Evolutionary conservation across 2,888 invertebrate genomes (phyloP), one percentile per base, ranked within the genome.

Genomic region (Trichopoda pennipes): DNA sequence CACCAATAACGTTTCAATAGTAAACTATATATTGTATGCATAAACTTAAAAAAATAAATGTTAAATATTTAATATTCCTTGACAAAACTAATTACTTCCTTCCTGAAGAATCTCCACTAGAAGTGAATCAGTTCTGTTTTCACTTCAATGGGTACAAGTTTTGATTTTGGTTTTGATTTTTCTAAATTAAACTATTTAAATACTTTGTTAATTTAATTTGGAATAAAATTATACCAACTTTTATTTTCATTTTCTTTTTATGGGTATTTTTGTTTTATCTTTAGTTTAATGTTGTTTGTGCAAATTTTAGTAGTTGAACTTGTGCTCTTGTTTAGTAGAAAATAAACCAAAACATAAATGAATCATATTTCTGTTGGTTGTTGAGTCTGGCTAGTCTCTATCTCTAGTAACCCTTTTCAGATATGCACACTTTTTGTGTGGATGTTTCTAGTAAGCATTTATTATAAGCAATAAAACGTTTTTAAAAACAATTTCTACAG

Each of bases 401-500:
- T 44, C 21, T 47, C 28, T 1, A 47, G n/a, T n/a, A 47, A 64
- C 64, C 64, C 56, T 47, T 63, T 66, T 38, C 56, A 74, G 16
- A 55, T 21, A 63, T 21, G 42, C 35, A 64, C 10, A 56, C 53
- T 17, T 38, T 49, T 32, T 42, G 6, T 35, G 28, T 23, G 12
- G 14, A 2, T 49, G 21, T 21, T 64, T 70, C 17, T 4, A 28
- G 64, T 53, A 55, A 70, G 63, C 44, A 68, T 51, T 17, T 28
- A 49, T 44, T 49, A 55, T 38, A 49, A 38, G 56, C 42, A 63
- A 58, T 32, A 63, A 77, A 74, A 81, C 68, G 49, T 81, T 73
- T 72, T 77, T 73, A 81, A 73, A 76, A 61, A 55, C 56, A 75
- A 23, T 35, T 61, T 63, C 23, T 47, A 64, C n/a, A 44, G 0